Percentiles rank a stretch among this genome's conserved stretches.
Conservation (phyloP, 2,888 invertebrate species). For the Cryptus viduatorius region DNA sequence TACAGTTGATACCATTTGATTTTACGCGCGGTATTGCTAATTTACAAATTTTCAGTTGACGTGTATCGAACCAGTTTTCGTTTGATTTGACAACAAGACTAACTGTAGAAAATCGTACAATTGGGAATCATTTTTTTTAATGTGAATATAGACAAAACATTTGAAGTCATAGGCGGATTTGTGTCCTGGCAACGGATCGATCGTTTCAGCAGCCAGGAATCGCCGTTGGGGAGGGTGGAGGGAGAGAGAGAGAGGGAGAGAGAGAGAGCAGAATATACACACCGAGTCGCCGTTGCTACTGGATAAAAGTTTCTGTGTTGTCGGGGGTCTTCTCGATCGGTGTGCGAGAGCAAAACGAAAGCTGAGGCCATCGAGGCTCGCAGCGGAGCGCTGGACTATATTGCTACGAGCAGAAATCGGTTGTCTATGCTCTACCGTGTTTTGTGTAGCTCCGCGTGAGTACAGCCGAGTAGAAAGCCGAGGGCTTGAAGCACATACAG, state of each 20-base stretch:
- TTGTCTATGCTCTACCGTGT: conserved; percentile 4
- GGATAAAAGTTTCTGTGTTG: conserved; percentile 62
- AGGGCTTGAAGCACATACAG: background rate
- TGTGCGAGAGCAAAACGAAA: conserved; percentile 20
- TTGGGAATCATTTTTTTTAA: conserved; percentile 4
- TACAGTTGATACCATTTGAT: too few species aligned
- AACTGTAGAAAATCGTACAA: background rate
- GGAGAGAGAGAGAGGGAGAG: conserved; percentile 20
- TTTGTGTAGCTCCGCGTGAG: background rate
- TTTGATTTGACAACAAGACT: background rate
- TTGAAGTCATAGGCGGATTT: conserved; percentile 49
- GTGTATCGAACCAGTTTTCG: background rate
- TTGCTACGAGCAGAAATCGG: conserved; percentile 11
- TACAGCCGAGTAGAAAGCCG: conserved; percentile 28
- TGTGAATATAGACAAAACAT: conserved; percentile 42
- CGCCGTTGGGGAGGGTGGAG: conserved; percentile 58
- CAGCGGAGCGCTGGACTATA: background rate
- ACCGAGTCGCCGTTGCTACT: conserved; percentile 61
- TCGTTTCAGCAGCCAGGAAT: conserved; percentile 63
- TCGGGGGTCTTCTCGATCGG: conserved; percentile 32
- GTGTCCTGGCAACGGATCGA: conserved; percentile 70
- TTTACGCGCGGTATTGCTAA: background rate
- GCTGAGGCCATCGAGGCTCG: conserved; percentile 23
- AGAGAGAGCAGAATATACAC: conserved; percentile 31
- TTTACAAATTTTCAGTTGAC: background rate